Conservation (phyloP, 2,797 vertebrate species). For the Chelon labrosus region DNA sequence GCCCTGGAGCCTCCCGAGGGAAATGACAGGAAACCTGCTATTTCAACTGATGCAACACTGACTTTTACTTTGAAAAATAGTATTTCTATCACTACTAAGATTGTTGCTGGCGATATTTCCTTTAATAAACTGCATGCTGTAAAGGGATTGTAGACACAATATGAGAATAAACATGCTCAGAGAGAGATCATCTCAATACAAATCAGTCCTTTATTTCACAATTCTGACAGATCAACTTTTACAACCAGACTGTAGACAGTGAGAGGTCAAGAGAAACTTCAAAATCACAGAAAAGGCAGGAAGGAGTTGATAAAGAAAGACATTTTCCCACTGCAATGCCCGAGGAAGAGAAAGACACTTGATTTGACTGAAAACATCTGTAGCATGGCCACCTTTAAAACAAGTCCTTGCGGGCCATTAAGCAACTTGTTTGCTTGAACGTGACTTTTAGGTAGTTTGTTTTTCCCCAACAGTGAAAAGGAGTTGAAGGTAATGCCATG, state of each 20-base stretch:
- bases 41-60: not conserved
- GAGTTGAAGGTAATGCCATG: constrained; percentile 17
- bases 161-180: not conserved
- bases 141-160: too few relatives aligned
- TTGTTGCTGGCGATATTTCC: too few relatives aligned
- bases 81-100: not conserved
- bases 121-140: too few relatives aligned
- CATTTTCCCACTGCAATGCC: constrained; percentile 8
- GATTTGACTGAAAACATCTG: not conserved
- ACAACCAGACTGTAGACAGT: constrained; percentile 28
- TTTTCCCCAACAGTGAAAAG: constrained; percentile 23
- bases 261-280: constrained; percentile 12
- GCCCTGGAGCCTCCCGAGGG: not conserved
- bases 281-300: not conserved
- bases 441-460: not conserved
- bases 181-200: constrained; percentile 7
- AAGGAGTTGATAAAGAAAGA: not conserved
- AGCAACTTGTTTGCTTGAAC: not conserved
- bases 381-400: not conserved
- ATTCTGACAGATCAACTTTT: constrained; percentile 33
- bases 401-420: not conserved
- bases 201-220: constrained; percentile 46
- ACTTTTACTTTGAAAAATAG: not conserved
- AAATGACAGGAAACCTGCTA: not conserved
- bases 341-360: constrained; percentile 30